Conservation (phyloP, 1,140 invertebrate species). For the Calephelis nemesis region DNA sequence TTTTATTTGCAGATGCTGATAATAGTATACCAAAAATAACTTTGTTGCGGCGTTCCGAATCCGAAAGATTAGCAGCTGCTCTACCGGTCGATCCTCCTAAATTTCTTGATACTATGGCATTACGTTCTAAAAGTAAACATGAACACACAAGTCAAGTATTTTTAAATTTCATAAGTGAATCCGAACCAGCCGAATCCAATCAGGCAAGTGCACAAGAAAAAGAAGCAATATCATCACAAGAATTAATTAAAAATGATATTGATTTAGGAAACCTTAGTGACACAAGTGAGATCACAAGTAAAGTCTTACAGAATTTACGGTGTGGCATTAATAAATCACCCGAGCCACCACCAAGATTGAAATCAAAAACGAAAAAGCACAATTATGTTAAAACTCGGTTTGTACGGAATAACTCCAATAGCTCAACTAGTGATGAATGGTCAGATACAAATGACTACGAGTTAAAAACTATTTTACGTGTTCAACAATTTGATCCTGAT, state of each 20-base stretch:
- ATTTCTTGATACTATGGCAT: conserved; percentile 86
- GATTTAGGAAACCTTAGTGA: conserved; percentile 67
- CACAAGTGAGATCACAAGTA: conserved; percentile 68
- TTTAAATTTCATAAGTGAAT: conserved; percentile 62
- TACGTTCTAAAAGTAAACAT: conserved; percentile 82
- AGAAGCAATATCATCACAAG: not conserved
- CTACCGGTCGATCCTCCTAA: conserved; percentile 80
- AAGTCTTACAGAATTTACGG: conserved; percentile 60
- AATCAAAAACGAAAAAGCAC: conserved; percentile 67
- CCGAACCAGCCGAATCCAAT: conserved; percentile 34
- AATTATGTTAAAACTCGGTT: conserved; percentile 77
- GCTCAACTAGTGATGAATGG: conserved; percentile 73
- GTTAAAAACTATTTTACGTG: conserved; percentile 64
- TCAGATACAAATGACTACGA: conserved; percentile 71
- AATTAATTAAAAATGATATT: conserved; percentile 33
- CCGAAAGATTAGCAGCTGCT: conserved; percentile 71
- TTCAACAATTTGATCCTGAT: conserved; percentile 78
- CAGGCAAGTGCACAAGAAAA: conserved; percentile 39
- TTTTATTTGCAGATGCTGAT: conserved; percentile 65
- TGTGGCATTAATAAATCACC: conserved; percentile 63
- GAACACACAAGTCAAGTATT: conserved; percentile 82
- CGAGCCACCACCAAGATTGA: conserved; percentile 72
- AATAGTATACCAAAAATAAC: conserved; percentile 66
- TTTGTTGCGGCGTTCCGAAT: conserved; percentile 64
- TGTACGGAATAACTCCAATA: conserved; percentile 66